These are phyloP conservation scores for Eupeodes corollae DNA, from an alignment of 1,140 invertebrate species.

Conservation along the genomic window DNA sequence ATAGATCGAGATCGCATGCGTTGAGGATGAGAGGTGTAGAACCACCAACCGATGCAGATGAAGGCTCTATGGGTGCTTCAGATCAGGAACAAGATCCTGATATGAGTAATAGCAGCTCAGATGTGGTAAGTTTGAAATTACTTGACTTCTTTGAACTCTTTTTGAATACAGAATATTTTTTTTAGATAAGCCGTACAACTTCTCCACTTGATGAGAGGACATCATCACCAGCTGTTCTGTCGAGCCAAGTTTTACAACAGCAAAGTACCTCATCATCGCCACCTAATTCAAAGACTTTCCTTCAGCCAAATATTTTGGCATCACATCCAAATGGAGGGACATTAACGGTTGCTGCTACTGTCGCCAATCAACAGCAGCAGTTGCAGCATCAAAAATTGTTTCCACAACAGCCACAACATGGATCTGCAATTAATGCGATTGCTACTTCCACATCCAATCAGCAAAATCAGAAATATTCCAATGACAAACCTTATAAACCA, in stretches of 20 bases:
- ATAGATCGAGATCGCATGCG: slow-evolving; percentile 63
- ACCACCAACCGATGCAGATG: slow-evolving; percentile 40
- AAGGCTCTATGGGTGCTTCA: slow-evolving; percentile 42
- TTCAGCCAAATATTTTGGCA: no score
- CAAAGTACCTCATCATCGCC: neutral
- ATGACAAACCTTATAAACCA: slow-evolving; percentile 54
- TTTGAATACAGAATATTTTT: neutral
- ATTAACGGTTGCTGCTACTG: neutral
- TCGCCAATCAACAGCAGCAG: slow-evolving; percentile 8
- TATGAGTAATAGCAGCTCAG: slow-evolving; percentile 33
- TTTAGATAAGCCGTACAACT: slow-evolving; percentile 25
- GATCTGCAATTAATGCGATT: neutral
- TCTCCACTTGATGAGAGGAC: slow-evolving; percentile 27
- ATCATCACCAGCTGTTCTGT: neutral
- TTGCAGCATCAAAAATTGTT: neutral
- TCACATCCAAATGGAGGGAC: no score
- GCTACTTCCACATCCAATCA: neutral
- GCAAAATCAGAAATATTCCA: neutral
- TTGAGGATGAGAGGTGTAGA: slow-evolving; percentile 52
- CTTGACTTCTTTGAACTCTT: neutral
- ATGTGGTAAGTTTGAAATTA: slow-evolving; percentile 19
- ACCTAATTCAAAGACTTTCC: neutral
- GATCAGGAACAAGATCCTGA: slow-evolving; percentile 36
- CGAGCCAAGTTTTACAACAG: neutral
- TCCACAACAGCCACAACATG: neutral